Conservation (phyloP, 2,113 vertebrate species). For the Rissa tridactyla region DNA sequence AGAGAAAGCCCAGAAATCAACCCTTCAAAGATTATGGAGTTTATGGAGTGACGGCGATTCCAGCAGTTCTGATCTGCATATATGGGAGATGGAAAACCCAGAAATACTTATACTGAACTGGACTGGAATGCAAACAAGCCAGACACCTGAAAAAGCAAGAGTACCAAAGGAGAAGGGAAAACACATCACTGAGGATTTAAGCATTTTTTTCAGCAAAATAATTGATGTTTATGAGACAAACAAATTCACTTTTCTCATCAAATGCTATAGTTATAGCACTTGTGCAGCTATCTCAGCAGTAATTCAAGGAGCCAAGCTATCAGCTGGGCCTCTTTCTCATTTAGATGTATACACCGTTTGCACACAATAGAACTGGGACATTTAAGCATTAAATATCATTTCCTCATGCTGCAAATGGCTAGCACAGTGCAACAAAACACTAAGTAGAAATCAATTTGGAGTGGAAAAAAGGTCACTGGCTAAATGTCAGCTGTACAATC, state of each 20-base stretch:
- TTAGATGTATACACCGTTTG: not conserved
- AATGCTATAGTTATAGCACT: not conserved
- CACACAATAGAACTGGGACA: not conserved
- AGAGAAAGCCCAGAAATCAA: not conserved
- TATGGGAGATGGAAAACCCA: not conserved
- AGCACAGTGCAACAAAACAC: not conserved
- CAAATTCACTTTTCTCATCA: not conserved
- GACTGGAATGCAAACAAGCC: not conserved
- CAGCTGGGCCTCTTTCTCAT: not conserved
- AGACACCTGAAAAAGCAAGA: not conserved
- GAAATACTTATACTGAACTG: not conserved
- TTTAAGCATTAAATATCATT: not conserved
- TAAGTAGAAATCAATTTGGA: not conserved
- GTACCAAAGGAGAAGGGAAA: not conserved
- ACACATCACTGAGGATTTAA: not conserved
- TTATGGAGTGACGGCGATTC: not conserved
- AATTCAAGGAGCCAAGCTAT: not conserved
- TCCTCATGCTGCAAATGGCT: not conserved
- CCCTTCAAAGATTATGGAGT: not conserved
- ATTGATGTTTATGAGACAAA: not conserved
- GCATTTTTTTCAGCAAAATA: not conserved
- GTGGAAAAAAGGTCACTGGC: not conserved
- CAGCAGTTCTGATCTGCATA: not conserved
- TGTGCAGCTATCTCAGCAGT: not conserved
- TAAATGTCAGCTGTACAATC: not conserved